Conservation (phyloP, 2,888 invertebrate species). For the Actias luna region DNA sequence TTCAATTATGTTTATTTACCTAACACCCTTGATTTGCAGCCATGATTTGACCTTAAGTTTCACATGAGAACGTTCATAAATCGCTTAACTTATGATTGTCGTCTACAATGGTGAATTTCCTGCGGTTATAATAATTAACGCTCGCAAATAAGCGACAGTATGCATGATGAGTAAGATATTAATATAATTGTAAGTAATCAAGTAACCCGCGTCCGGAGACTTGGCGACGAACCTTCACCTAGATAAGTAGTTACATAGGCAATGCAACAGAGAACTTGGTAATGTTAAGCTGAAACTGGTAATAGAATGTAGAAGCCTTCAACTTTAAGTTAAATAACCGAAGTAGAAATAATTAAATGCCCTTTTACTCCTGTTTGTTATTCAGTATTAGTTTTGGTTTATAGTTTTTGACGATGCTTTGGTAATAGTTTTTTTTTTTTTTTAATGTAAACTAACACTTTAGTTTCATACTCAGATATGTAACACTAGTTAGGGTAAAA, state of each 20-base stretch:
- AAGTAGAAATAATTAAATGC: no score
- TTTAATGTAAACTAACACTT: no score
- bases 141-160: conserved; percentile 42
- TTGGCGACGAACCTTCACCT: conserved; percentile 50
- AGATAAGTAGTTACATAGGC: conserved; percentile 43
- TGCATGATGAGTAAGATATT: conserved; percentile 54
- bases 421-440: no score
- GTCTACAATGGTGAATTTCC: neutral
- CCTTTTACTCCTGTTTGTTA: no score
- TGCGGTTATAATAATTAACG: conserved; percentile 13
- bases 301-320: neutral
- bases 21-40: no score
- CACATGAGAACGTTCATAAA: neutral
- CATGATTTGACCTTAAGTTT: no score
- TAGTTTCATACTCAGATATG: no score
- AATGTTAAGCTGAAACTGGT: neutral
- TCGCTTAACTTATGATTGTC: neutral
- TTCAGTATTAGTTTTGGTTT: no score
- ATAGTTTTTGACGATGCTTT: no score
- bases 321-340: no score
- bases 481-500: no score
- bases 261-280: conserved; percentile 10
- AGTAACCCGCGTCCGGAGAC: conserved; percentile 32
- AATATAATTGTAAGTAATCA: conserved; percentile 57
- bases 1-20: neutral